These are phyloP conservation scores for Eurystomus gularis DNA, from an alignment of 2,113 vertebrate species.

Conservation along the genomic window DNA sequence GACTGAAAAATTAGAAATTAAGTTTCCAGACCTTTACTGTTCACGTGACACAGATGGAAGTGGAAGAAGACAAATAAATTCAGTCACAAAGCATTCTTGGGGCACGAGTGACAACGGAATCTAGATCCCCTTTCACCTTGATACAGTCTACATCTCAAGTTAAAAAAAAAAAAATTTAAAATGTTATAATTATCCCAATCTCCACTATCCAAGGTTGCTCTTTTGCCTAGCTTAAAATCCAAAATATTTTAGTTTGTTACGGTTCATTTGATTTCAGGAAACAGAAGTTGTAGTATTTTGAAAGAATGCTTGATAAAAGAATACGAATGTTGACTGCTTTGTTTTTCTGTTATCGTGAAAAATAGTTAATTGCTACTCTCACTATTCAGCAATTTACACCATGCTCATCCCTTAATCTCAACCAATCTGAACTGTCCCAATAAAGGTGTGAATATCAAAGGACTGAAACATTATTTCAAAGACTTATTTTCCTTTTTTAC, in stretches of 20 bases:
- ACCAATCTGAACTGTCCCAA: not conserved
- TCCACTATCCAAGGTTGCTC: not conserved
- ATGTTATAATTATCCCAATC: not conserved
- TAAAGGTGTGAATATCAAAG: not conserved
- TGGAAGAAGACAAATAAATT: not conserved
- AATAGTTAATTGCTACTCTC: not conserved
- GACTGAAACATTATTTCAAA: not conserved
- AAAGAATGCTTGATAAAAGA: not conserved
- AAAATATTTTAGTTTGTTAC: not conserved
- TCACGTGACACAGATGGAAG: not conserved
- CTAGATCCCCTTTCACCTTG: not conserved
- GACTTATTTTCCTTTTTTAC: too few relatives aligned
- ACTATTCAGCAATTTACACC: not conserved
- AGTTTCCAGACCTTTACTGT: not conserved
- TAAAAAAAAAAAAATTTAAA: not conserved
- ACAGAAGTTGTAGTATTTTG: not conserved
- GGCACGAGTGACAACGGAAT: rapidly evolving
- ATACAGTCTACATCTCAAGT: not conserved
- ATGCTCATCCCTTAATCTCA: not conserved
- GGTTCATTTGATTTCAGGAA: not conserved
- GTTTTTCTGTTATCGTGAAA: not conserved
- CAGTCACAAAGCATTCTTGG: not conserved
- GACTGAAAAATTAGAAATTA: not conserved
- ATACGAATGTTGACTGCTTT: not conserved
- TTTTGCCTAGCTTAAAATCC: not conserved